Evolutionary conservation across 2,888 invertebrate genomes (phyloP), one percentile per base, ranked within the genome.

Genomic region (Spilarctia lutea): DNA sequence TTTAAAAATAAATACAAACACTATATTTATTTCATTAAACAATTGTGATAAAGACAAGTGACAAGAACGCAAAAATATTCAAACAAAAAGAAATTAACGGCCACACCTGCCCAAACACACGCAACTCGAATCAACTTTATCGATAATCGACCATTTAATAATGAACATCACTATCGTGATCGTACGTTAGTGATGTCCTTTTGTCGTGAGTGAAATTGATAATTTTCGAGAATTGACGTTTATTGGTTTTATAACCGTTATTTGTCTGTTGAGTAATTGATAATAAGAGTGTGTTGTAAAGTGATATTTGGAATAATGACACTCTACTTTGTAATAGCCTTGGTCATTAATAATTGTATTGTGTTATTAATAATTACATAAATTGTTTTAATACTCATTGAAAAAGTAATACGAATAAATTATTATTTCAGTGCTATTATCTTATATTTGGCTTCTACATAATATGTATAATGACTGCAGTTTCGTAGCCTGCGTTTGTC

Each of bases 81-180:
- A 79, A 81, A 30, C 63, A 30, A 63, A 83, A 82, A 83, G 42
- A 63, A 72, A 65, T 67, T 65, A 63, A 69, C 30, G 13, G 73
- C 79, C 85, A 82, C 92, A 92, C 91, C 93, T 92, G 92, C 91
- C 85, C 84, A 87, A 88, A 85, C 91, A 92, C 93, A 92, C 94
- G 91, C 93, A 86, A 86, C 81, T 90, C 90, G 89, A 93, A 91
- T 90, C 90, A 89, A 92, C 90, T 88, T 87, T 91, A 92, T 92
- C 92, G 92, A 92, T 91, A 91, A 91, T 91, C 88, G 88, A 83
- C 79, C 86, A 83, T 89, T 88, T 89, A 88, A 88, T 88, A 87
- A 85, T 88, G 89, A 86, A 86, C 82, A 75, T 88, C 87, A 87
- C 86, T 88, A 85, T 90, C 94, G 91, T 92, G 93, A 90, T 91